Evolutionary conservation across 2,888 invertebrate species (phyloP).

Genomic region (Dexiosoma caninum): DNA sequence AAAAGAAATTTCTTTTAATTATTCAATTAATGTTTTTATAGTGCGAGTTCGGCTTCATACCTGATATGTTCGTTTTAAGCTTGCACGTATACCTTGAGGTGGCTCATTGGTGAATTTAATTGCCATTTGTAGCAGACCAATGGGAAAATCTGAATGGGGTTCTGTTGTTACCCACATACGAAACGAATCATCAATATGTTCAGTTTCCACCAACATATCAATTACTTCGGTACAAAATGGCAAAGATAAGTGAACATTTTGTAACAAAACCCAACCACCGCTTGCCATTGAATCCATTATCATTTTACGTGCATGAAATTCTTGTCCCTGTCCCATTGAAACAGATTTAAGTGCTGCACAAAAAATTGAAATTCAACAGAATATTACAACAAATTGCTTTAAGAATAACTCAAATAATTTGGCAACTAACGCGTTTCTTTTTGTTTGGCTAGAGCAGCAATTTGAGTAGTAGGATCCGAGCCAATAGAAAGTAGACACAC

Average conservation of each 20-base stretch:
- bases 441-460: constrained; percentile 89
- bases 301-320: constrained; percentile 88
- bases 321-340: constrained; percentile 99
- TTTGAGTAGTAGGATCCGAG: constrained; percentile 97
- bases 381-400: not conserved
- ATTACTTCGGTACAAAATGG: constrained; percentile 95
- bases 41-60: constrained; percentile 63
- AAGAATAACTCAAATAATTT: not conserved
- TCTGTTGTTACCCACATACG: constrained; percentile 97
- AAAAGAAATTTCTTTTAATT: not conserved
- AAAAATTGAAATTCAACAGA: not conserved
- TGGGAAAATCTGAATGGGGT: constrained; percentile 95
- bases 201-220: constrained; percentile 91
- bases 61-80: constrained; percentile 95
- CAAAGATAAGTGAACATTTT: constrained; percentile 97
- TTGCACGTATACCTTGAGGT: constrained; percentile 95
- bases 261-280: constrained; percentile 96
- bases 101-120: constrained; percentile 99
- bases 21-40: not conserved
- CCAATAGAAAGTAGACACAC: constrained; percentile 96
- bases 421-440: constrained; percentile 86
- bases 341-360: constrained; percentile 86
- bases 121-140: constrained; percentile 91
- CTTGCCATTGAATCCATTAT: constrained; percentile 87
- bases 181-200: constrained; percentile 89